These are phyloP conservation scores for Apteryx owenii DNA, from an alignment of 2,113 vertebrate species.

Conservation along the genomic window DNA sequence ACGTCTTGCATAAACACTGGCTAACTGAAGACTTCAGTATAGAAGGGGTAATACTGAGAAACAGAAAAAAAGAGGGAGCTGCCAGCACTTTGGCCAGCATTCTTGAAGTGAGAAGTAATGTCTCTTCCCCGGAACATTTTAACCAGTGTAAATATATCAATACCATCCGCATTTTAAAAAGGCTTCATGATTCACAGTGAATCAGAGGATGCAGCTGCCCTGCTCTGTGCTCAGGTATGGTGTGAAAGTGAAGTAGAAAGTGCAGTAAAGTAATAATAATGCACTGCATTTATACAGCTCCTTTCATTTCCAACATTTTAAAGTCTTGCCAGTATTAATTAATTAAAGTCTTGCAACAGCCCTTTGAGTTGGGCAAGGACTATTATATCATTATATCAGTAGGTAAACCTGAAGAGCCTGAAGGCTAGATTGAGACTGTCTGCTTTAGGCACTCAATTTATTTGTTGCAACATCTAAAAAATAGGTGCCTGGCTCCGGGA, in stretches of 20 bases:
- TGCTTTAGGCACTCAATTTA: constrained; percentile 15
- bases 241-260: constrained; percentile 36
- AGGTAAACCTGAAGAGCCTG: neutral
- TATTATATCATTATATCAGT: neutral
- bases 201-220: neutral
- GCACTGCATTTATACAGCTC: neutral
- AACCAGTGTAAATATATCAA: neutral
- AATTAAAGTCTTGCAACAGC: constrained; percentile 22
- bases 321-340: constrained; percentile 12
- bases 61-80: neutral
- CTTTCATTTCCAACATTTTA: neutral
- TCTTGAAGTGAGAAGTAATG: neutral
- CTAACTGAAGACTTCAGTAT: neutral
- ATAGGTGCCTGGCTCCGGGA: neutral
- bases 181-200: neutral
- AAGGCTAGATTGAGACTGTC: neutral
- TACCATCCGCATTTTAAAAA: neutral
- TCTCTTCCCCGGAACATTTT: neutral
- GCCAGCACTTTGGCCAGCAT: neutral
- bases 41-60: neutral
- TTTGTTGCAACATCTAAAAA: constrained; percentile 24
- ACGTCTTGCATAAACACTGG: neutral
- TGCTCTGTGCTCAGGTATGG: neutral
- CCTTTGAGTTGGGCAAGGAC: neutral
- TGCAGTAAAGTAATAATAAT: neutral